These are phyloP conservation scores for Calonectris borealis DNA, from an alignment of 2,113 vertebrate species.

Conservation along the genomic window DNA sequence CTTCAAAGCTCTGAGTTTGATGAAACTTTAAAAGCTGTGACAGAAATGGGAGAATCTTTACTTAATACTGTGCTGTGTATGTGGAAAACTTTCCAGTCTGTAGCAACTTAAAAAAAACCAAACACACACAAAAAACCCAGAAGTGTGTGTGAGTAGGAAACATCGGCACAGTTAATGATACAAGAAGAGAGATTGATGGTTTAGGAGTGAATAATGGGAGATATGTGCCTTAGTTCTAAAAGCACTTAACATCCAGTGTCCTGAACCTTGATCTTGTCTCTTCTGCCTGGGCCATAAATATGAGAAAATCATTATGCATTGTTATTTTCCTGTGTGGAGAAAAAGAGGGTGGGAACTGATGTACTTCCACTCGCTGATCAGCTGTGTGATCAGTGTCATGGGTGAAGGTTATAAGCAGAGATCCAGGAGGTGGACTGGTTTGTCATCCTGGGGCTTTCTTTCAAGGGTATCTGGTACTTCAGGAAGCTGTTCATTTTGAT, in stretches of 20 bases:
- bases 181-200: background rate
- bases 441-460: background rate
- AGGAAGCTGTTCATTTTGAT: background rate
- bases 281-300: background rate
- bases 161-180: background rate
- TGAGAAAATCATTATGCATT: too few relatives aligned
- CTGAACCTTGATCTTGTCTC: background rate
- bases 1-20: background rate
- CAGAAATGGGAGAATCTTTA: background rate
- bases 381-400: background rate
- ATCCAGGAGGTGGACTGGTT: background rate
- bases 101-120: background rate
- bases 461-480: background rate
- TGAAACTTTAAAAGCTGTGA: background rate
- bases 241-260: background rate
- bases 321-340: background rate
- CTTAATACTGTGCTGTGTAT: background rate
- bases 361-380: background rate
- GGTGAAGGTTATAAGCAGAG: background rate
- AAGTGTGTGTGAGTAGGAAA: background rate
- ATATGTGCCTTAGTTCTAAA: background rate
- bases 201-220: background rate
- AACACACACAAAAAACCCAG: background rate
- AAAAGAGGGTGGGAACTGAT: background rate
- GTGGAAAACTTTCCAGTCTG: background rate